Percentiles rank a stretch among this genome's conserved stretches.
phyloP scores from a whole-genome alignment of 2,113 vertebrate species.

The Felis catus region DNA sequence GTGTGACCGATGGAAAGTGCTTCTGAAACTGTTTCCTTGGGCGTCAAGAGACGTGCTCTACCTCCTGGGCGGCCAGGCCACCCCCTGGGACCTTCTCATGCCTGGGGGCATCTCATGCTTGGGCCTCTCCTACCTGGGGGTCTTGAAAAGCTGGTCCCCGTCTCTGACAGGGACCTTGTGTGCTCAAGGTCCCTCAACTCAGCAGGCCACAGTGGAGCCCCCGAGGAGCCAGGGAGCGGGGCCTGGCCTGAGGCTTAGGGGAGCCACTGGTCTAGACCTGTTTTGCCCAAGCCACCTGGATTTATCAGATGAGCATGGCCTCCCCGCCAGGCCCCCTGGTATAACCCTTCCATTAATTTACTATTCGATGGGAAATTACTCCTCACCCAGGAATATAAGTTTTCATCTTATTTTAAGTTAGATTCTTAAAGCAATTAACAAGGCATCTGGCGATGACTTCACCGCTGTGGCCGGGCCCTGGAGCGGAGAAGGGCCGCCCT shows the following conservation, averaged over 20 bases:
- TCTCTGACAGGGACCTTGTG: background rate
- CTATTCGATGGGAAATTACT: constrained; percentile 75
- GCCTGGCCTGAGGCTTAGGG: background rate
- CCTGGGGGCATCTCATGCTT: too few species aligned
- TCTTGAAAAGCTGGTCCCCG: background rate
- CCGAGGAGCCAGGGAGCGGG: background rate
- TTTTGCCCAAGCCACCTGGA: background rate
- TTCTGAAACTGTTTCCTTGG: accelerated
- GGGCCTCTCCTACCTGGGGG: background rate
- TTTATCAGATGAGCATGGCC: constrained; percentile 38
- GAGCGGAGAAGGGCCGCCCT: constrained; percentile 30
- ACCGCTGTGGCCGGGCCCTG: background rate
- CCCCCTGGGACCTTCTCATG: background rate
- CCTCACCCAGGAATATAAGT: constrained; percentile 77
- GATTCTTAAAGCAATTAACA: constrained; percentile 79
- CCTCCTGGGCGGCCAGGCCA: background rate
- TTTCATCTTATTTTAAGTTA: constrained; percentile 80
- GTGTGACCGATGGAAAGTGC: background rate
- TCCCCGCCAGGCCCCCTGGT: constrained; percentile 28
- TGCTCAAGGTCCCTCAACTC: too few species aligned
- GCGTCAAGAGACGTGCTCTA: background rate
- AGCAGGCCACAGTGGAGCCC: background rate
- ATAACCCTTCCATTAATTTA: constrained; percentile 70
- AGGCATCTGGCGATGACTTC: constrained; percentile 79
- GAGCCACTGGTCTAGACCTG: background rate